A percentile compares a stretch with the other conserved stretches of the same genome.
Evolutionary conservation across 2,888 invertebrate species (phyloP).

Genomic region (Stenotaenia linearis): DNA sequence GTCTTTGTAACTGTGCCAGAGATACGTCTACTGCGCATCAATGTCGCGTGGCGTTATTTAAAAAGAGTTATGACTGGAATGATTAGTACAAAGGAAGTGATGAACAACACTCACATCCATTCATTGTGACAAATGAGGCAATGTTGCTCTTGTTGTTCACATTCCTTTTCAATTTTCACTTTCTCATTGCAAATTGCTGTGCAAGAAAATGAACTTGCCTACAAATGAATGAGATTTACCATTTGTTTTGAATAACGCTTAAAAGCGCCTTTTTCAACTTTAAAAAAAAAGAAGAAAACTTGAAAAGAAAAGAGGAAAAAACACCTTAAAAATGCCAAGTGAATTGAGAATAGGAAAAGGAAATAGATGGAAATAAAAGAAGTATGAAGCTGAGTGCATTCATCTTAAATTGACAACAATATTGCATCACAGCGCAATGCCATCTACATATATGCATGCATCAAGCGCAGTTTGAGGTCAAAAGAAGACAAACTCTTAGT

Average conservation of each 20-base stretch:
- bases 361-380: not conserved
- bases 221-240: not conserved
- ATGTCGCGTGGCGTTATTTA: conserved; percentile 1
- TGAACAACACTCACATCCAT: conserved; percentile 6
- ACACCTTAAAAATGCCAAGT: not conserved
- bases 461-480: not conserved
- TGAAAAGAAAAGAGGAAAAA: not conserved
- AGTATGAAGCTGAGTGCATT: too few relatives aligned
- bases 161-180: not conserved
- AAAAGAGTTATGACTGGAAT: not conserved
- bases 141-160: not conserved
- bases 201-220: not conserved
- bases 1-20: not conserved
- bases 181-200: not conserved
- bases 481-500: not conserved
- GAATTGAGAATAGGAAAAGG: not conserved
- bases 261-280: not conserved
- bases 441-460: not conserved
- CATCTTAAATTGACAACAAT: not conserved
- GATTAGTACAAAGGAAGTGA: conserved; percentile 19
- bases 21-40: not conserved
- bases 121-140: conserved; percentile 10
- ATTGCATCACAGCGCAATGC: not conserved
- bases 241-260: not conserved
- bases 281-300: not conserved